Base-by-base conservation (phyloP, 2,888 invertebrate species). In the Adelognathus sp. region DNA sequence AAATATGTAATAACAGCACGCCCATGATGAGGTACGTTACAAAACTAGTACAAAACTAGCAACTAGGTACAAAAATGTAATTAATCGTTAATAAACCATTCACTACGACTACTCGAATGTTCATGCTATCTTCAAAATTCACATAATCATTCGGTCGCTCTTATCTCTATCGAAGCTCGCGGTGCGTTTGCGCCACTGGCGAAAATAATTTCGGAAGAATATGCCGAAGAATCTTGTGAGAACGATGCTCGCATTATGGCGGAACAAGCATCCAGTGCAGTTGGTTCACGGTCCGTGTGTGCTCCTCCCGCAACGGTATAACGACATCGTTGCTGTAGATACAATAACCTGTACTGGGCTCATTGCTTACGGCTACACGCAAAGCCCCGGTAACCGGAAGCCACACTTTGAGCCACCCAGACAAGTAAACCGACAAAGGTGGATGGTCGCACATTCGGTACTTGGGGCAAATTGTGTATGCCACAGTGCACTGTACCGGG, bases 21-120 rank as follows among this genome's bases (percentile, higher is more conserved):
- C 82, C 86, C 88, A 86, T 87, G 85, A 85, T 88, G 87, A 90
- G 88, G 87, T 92, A 92, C 90, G 88, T 92, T 93, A 93, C 90
- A 93, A 93, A 93, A 93, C 93, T 93, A 92, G 93, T 93, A 93
- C 91, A 93, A 93, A 93, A 93, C 93, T 93, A 93, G 92, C 92
- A 90, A 91, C 93, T 93, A 93, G 92, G 92, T 93, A 92, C 92
- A 92, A 93, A 93, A 93, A 88, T 89, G 75, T 88, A 90, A 89
- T 87, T 86, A 89, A 87, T 86, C 82, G 71, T 88, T 86, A 86
- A 87, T 88, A 88, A 88, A n/a, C n/a, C n/a, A n/a, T n/a, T n/a
- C n/a, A n/a, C n/a, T n/a, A n/a, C n/a, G n/a, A n/a, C n/a, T n/a
- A n/a, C n/a, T n/a, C n/a, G n/a, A 11, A 21, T 24, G 9, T 50